Base-by-base conservation (phyloP, 2,888 invertebrate genomes). In the Aphodius sticticus region DNA sequence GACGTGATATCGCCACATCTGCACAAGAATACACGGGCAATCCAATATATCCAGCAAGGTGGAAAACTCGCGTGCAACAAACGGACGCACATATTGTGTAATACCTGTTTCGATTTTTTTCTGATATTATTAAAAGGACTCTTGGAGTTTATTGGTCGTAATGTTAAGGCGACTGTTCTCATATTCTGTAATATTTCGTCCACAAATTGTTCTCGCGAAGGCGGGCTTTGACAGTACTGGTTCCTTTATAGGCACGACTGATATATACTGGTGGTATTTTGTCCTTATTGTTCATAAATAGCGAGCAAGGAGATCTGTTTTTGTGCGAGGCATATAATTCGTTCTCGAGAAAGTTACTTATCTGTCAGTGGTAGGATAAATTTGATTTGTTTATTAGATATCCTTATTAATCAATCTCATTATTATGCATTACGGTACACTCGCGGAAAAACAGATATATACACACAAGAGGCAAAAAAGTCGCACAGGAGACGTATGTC, bases 1-100 rank as follows among this genome's bases (percentile, higher is more conserved):
- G 70, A 70, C 26, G 70, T 74, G 74, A 74, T 74, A 74, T 74
- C 37, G 26, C 35, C 53, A 53, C 53, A 53, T 53, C 53, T 53
- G 53, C 53, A 53, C 53, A 53, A 53, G 53, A 53, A 53, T 53
- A 53, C 53, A 53, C 53, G 53, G 12, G 9, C 53, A 53, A 53
- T 53, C 53, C 53, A 53, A 53, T 53, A 53, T 53, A 53, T 53
- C 53, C 53, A 53, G 9, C 53, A 9, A 12, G 53, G 53, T 53
- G 53, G 53, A 53, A 53, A 53, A 53, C 53, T 53, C 53, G 53
- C 53, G 12, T 53, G 53, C 53, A 1, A 53, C 53, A 53, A 2
- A 53, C 53, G 53, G 53, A 53, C 53, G 53, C 53, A 53, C 53
- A 53, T 53, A 53, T 53, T 53, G 53, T 53, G 53, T 53, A 53